Percentiles rank a stretch among this genome's conserved stretches.
Conservation (phyloP, 2,113 vertebrate species). For the Cyanoramphus novaezelandiae region DNA sequence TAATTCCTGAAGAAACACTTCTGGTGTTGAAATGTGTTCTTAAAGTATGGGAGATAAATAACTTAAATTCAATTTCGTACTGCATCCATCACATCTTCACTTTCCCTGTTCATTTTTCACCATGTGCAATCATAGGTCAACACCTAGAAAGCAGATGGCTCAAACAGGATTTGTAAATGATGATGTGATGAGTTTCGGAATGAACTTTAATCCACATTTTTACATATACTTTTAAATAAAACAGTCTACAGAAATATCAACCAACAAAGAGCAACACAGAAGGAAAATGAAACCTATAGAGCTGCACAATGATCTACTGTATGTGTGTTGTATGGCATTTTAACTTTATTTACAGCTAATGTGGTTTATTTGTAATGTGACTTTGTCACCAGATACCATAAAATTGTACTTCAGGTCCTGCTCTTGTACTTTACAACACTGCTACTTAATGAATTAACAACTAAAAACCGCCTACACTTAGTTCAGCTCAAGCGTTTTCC, state of each 20-base stretch:
- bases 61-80: neutral
- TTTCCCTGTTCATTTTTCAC: neutral
- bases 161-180: neutral
- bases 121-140: neutral
- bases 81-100: neutral
- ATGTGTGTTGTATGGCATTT: neutral
- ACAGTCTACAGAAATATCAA: neutral
- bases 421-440: neutral
- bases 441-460: neutral
- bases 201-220: neutral
- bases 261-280: neutral
- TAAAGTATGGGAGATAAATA: neutral
- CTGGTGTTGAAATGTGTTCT: neutral
- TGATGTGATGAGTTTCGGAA: neutral
- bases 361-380: neutral
- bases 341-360: neutral
- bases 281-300: neutral
- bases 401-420: neutral
- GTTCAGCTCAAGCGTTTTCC: neutral
- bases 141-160: neutral
- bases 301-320: neutral
- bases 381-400: neutral
- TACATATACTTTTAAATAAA: neutral
- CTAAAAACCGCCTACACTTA: accelerated
- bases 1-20: neutral